Evolutionary conservation across 2,888 invertebrate genomes (phyloP).

Genomic region (Diploptera punctata): DNA sequence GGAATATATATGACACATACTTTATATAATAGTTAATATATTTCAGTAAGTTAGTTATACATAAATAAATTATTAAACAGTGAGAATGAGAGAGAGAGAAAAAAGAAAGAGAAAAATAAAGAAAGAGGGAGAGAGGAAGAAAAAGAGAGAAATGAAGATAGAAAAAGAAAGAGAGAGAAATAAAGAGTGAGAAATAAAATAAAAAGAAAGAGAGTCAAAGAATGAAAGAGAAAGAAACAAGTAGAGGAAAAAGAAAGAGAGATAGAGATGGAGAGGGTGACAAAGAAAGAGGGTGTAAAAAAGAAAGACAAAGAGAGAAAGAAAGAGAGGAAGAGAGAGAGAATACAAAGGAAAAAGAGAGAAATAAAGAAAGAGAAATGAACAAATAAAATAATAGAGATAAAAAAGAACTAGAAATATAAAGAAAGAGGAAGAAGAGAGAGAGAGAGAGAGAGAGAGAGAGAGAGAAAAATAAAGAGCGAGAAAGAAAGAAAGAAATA

Average conservation of each 20-base stretch:
- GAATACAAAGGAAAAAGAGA: conserved; percentile 3
- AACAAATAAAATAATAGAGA: conserved; percentile 46
- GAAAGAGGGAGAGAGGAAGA: background rate
- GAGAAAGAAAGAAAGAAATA: too few species aligned
- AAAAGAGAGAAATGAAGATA: background rate
- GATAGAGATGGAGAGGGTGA: too few species aligned
- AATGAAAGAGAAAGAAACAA: conserved; percentile 41
- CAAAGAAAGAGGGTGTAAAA: too few species aligned
- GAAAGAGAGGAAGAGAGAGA: too few species aligned
- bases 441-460: background rate
- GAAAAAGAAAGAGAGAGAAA: background rate
- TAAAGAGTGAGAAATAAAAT: conserved; percentile 47
- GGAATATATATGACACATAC: too few species aligned
- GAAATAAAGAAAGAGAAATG: too few species aligned
- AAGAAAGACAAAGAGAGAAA: too few species aligned
- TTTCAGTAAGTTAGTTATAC: too few species aligned
- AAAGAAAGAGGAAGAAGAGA: conserved; percentile 49
- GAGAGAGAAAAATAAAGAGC: background rate
- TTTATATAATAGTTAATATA: too few species aligned
- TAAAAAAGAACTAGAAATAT: conserved; percentile 49
- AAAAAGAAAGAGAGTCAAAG: conserved; percentile 36
- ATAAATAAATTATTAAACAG: too few species aligned
- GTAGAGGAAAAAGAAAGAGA: background rate
- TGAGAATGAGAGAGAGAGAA: background rate
- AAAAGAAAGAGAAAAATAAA: background rate